Evolutionary conservation across 2,113 vertebrate genomes (phyloP).

Genomic region (Nycticryphes semicollaris): DNA sequence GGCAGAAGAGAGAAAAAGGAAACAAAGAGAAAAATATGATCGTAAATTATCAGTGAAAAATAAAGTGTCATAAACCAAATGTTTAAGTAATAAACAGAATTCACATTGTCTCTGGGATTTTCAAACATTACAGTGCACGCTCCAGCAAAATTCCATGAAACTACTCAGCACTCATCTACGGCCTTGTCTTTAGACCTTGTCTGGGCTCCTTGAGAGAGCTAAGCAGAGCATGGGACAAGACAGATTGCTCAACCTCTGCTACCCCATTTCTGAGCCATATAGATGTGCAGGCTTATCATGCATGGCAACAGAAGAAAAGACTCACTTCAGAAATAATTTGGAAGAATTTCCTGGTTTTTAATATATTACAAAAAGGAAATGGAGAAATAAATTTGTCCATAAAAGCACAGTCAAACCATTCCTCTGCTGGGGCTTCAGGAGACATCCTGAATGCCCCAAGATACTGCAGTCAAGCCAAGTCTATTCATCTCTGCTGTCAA

Average conservation of each 20-base stretch:
- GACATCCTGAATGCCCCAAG: neutral
- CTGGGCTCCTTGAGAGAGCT: neutral
- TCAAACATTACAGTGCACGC: neutral
- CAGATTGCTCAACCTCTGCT: neutral
- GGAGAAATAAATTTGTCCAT: neutral
- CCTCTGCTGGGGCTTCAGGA: neutral
- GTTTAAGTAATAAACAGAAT: neutral
- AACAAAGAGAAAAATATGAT: slow-evolving; percentile 28
- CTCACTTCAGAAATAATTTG: neutral
- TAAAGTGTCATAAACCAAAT: neutral
- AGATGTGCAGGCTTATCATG: neutral
- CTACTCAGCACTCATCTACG: neutral
- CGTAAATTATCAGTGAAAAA: slow-evolving; percentile 27
- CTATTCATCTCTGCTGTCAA: neutral
- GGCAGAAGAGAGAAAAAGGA: neutral
- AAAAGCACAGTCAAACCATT: neutral
- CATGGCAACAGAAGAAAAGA: neutral
- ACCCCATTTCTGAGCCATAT: neutral
- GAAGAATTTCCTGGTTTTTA: neutral
- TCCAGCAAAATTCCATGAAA: neutral
- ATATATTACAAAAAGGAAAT: neutral
- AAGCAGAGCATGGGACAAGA: neutral
- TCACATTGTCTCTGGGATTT: neutral
- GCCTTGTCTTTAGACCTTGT: neutral
- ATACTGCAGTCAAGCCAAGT: neutral